Conservation (phyloP, 2,113 vertebrate species). For the Mustelus asterias region DNA sequence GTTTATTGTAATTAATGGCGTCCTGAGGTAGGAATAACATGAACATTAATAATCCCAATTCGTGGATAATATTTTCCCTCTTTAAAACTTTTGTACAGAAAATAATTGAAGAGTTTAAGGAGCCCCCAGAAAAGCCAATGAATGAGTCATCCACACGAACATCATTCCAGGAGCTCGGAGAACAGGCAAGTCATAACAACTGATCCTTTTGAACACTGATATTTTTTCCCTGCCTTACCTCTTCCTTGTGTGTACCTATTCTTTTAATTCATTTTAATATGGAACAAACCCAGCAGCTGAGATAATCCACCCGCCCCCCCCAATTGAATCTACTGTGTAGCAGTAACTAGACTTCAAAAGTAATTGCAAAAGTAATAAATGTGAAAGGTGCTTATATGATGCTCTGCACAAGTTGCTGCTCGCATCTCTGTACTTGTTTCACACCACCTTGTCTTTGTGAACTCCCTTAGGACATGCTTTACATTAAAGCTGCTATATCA, state of each 20-base stretch:
- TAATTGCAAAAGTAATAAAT: neutral
- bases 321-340: neutral
- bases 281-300: too few relatives aligned
- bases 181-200: neutral
- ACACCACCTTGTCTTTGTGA: too few relatives aligned
- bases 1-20: neutral
- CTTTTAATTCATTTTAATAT: neutral
- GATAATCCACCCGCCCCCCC: neutral
- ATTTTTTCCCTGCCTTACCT: neutral
- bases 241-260: neutral
- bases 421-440: too few relatives aligned
- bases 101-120: neutral
- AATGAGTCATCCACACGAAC: slow-evolving; percentile 43
- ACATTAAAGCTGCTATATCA: too few relatives aligned
- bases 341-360: neutral
- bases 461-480: too few relatives aligned
- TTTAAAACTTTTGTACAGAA: slow-evolving; percentile 8
- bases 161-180: slow-evolving; percentile 47
- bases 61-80: neutral
- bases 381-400: too few relatives aligned
- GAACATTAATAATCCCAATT: neutral
- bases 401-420: too few relatives aligned
- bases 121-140: neutral
- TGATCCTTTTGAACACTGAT: slow-evolving; percentile 38
- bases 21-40: neutral